phyloP scores from a whole-genome alignment of 2,113 vertebrate genomes.

The Hiodon tergisus region DNA sequence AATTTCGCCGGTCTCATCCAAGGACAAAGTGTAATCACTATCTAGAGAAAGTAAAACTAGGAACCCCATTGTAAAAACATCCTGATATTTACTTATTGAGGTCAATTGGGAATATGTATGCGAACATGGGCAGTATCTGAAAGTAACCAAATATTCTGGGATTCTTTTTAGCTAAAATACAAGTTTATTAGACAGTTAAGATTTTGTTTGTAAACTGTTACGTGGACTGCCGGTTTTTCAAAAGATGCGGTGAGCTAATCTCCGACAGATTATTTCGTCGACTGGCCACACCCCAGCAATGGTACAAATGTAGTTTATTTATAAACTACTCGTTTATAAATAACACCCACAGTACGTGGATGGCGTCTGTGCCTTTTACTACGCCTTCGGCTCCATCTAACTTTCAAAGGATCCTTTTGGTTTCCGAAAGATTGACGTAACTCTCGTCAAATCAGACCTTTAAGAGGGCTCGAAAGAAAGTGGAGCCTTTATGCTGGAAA shows the following conservation, averaged over 20 bases:
- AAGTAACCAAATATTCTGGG: not conserved
- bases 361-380: slow-evolving; percentile 48
- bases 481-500: not conserved
- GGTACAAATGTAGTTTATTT: slow-evolving; percentile 29
- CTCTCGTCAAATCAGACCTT: slow-evolving; percentile 20
- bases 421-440: slow-evolving; percentile 23
- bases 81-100: no score
- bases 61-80: no score
- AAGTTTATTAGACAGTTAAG: not conserved
- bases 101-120: no score
- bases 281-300: slow-evolving; percentile 15
- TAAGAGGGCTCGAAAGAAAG: not conserved
- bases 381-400: slow-evolving; percentile 45
- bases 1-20: no score
- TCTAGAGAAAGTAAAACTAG: no score
- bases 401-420: slow-evolving; percentile 29
- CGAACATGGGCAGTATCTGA: no score
- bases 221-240: not conserved
- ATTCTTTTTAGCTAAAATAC: not conserved
- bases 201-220: not conserved
- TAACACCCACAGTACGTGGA: slow-evolving; percentile 37
- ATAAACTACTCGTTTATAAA: slow-evolving; percentile 33
- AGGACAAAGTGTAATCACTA: no score
- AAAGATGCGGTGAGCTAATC: slow-evolving; percentile 2
- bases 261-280: not conserved